Evolutionary conservation across 2,888 invertebrate genomes (phyloP).

Genomic region (Ichneumoninae sp.): DNA sequence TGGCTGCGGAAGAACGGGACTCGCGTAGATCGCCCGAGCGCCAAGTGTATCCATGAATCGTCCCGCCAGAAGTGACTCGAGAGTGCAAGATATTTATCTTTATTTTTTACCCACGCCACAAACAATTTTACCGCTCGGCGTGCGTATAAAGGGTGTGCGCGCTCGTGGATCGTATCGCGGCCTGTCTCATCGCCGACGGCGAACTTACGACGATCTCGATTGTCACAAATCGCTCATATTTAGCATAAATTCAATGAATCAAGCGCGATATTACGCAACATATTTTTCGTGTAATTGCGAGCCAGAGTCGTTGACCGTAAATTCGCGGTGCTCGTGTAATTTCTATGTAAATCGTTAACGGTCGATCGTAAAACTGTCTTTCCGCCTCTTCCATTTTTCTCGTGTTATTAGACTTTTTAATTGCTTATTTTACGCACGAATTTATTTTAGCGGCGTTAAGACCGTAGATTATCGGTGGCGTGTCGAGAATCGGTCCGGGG

Average conservation of each 20-base stretch:
- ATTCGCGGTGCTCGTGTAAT: conserved; percentile 29
- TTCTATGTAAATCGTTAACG: conserved; percentile 57
- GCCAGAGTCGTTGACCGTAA: background rate
- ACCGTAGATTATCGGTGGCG: background rate
- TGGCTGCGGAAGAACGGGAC: conserved; percentile 9
- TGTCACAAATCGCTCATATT: background rate
- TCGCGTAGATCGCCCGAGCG: conserved; percentile 16
- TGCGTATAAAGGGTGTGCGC: background rate
- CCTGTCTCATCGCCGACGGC: background rate
- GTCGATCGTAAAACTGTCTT: conserved; percentile 43
- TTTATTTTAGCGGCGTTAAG: background rate
- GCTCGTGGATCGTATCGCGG: background rate
- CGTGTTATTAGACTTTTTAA: conserved; percentile 42
- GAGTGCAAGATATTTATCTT: conserved; percentile 3
- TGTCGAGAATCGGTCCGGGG: conserved; percentile 3
- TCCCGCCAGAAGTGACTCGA: background rate
- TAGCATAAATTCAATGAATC: background rate
- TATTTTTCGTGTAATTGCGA: conserved; percentile 1
- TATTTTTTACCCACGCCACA: background rate
- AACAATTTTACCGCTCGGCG: conserved; percentile 15
- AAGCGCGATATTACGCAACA: background rate
- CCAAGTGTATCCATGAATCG: conserved; percentile 14
- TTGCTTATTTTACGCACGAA: conserved; percentile 32
- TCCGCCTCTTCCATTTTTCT: conserved; percentile 32
- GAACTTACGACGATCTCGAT: background rate